A percentile compares a stretch with the other conserved stretches of the same genome.
Evolutionary conservation across 2,113 vertebrate species (phyloP).

Genomic region (Emydocephalus ijimae): DNA sequence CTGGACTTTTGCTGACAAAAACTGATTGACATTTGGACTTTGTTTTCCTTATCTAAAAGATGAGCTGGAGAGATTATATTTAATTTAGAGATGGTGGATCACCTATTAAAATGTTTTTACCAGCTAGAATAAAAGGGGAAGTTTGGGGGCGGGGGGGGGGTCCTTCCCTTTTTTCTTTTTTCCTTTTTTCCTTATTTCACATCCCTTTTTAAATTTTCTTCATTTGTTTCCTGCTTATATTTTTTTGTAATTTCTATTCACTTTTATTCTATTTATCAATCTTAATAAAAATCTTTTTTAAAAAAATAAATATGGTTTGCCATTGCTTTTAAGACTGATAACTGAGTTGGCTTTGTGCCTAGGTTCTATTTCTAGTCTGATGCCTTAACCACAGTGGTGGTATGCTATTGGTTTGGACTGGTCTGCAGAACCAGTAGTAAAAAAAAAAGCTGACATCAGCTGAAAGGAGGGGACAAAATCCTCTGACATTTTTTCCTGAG

Average conservation of each 20-base stretch:
- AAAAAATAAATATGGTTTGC: background rate
- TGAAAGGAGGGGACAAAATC: too few relatives aligned
- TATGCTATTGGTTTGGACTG: too few relatives aligned
- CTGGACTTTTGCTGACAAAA: background rate
- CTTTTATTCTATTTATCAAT: background rate
- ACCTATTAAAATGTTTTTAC: background rate
- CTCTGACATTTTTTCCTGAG: too few relatives aligned
- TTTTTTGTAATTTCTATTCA: background rate
- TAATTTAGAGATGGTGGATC: background rate
- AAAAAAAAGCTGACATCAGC: too few relatives aligned
- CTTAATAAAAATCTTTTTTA: background rate
- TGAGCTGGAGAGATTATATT: background rate
- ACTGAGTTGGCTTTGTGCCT: background rate
- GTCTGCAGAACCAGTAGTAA: too few relatives aligned
- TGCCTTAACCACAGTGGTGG: background rate
- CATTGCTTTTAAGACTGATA: background rate
- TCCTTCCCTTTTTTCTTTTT: background rate
- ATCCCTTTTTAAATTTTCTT: background rate
- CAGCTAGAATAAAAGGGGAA: background rate
- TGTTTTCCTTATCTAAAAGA: background rate
- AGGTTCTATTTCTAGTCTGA: background rate
- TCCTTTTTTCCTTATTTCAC: background rate
- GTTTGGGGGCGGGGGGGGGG: too few relatives aligned
- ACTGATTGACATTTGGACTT: background rate
- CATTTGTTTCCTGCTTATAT: background rate